Conservation (phyloP, 1,140 invertebrate genomes). For the Dufourea novaeangliae region DNA sequence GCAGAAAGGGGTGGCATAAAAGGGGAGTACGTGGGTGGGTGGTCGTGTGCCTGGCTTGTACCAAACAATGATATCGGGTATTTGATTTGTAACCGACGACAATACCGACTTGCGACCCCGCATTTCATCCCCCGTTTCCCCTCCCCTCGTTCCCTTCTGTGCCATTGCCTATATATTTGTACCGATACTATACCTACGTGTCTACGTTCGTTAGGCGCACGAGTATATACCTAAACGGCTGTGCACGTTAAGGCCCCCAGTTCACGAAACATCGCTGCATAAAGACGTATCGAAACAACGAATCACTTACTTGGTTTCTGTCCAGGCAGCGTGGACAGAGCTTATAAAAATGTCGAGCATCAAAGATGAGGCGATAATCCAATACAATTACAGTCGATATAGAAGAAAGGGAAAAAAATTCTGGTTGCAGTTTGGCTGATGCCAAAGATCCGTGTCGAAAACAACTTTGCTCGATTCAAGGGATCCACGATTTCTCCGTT, state of each 20-base stretch:
- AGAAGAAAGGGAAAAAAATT: too few species aligned
- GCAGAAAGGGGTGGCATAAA: slow-evolving; percentile 57
- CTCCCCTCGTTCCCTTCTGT: slow-evolving; percentile 41
- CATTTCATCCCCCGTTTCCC: slow-evolving; percentile 64
- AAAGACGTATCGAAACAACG: too few species aligned
- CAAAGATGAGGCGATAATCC: too few species aligned
- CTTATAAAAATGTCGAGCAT: too few species aligned
- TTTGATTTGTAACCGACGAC: slow-evolving; percentile 79
- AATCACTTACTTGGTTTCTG: too few species aligned
- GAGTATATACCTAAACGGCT: slow-evolving; percentile 44
- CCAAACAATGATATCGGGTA: slow-evolving; percentile 78
- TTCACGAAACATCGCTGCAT: too few species aligned
- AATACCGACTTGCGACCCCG: slow-evolving; percentile 72
- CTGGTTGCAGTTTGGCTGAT: too few species aligned
- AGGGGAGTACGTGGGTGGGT: slow-evolving; percentile 47
- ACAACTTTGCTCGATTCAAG: background rate
- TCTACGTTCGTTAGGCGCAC: slow-evolving; percentile 31
- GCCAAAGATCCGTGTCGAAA: too few species aligned
- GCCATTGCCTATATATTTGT: slow-evolving; percentile 40
- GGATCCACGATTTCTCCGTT: background rate
- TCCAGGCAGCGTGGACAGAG: too few species aligned
- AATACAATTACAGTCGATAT: too few species aligned
- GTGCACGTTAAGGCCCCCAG: slow-evolving; percentile 26
- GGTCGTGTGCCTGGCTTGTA: slow-evolving; percentile 60
- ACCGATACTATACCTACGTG: slow-evolving; percentile 48